Evolutionary conservation across 2,797 vertebrate genomes (phyloP).

Genomic region (Peromyscus aztecus): DNA sequence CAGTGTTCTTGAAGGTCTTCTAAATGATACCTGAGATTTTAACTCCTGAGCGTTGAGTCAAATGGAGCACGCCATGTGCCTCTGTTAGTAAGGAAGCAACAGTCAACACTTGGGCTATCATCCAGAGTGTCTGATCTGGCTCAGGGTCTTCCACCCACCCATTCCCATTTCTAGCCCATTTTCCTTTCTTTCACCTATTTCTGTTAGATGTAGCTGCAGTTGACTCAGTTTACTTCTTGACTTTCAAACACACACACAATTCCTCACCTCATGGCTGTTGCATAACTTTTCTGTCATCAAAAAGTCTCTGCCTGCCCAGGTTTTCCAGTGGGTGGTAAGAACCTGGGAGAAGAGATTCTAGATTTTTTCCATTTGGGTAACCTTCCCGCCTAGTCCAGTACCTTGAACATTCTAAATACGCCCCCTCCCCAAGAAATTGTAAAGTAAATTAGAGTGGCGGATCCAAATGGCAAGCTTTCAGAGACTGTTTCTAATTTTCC

Average conservation of each 20-base stretch:
- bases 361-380: not conserved
- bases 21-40: constrained; percentile 21
- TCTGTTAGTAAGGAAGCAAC: not conserved
- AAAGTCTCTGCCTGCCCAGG: not conserved
- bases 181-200: not conserved
- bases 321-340: not conserved
- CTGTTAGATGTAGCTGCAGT: not conserved
- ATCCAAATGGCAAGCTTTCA: constrained; percentile 77
- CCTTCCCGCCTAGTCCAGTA: not conserved
- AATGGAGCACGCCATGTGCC: not conserved
- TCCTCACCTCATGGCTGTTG: not conserved
- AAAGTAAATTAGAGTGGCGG: constrained; percentile 62
- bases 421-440: constrained; percentile 26
- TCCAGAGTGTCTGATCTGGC: not conserved
- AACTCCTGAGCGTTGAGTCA: not conserved
- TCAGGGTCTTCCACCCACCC: not conserved
- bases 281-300: not conserved
- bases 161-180: not conserved
- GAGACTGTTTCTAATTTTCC: constrained; percentile 79
- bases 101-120: not conserved
- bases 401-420: not conserved
- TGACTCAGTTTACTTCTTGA: not conserved
- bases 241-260: not conserved
- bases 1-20: not conserved
- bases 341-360: not conserved